Evolutionary conservation across 2,797 vertebrate genomes (phyloP), one percentile per base, ranked within the genome.

Genomic region (Rhodeus uyekii): DNA sequence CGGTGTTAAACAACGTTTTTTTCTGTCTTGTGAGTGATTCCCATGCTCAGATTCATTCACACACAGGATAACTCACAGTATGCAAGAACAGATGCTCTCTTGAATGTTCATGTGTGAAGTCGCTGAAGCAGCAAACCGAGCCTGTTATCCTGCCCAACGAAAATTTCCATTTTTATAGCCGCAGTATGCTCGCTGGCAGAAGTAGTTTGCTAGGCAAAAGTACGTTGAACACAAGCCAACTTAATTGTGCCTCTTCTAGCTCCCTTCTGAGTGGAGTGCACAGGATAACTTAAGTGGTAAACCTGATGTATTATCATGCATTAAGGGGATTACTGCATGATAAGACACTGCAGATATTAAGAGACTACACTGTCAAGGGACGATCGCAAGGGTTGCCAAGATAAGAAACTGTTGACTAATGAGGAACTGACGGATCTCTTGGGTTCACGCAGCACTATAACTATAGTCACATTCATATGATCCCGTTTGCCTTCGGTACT

Each of bases 231-330:
- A 19, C 1, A 3, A 24, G 78, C 38, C 78, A 71, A 71, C 67
- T 46, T 68, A 71, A 60, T 46, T 55, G 19, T 18, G 27, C 50
- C 39, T 36, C 29, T 71, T 79, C 44, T n/a, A 27, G 64, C 64
- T 53, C 36, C 46, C 38, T 68, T 69, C 24, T 34, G 19, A 80
- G 53, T 44, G 64, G 50, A 42, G 53, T 72, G 71, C 53, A 84
- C 61, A 75, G 61, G 44, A 39, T 42, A 48, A 76, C 39, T 80
- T 76, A 29, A 38, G 46, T 27, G 39, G 83, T 50, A 39, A 61
- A 81, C 32, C 73, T 77, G 58, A 73, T 76, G 83, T 65, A 81
- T 84, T 79, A 76, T 69, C 71, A 84, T 68, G 73, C 77, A 79
- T 69, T 60, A 39, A 81, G 63, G 22, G 64, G 36, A 78, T 76